A percentile compares a stretch with the other conserved stretches of the same genome.
Conservation (phyloP, 92 coral and sea anemone genomes). For the Phenganax stokvisi region DNA sequence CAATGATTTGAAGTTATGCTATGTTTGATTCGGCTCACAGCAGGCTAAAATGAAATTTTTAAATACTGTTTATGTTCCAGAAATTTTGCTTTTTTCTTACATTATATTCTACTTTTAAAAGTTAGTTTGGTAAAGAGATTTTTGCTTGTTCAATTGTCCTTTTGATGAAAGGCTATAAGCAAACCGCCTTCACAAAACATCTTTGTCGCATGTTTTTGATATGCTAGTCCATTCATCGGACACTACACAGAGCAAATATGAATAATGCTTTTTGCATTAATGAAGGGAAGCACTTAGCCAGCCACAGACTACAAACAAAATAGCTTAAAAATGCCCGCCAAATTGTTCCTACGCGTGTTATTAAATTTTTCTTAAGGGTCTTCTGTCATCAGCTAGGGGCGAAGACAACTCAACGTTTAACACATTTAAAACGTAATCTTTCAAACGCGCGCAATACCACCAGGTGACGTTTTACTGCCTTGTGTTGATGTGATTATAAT, state of each 20-base stretch:
- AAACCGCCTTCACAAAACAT: neutral
- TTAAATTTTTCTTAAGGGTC: neutral
- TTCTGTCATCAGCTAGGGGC: conserved; percentile 19
- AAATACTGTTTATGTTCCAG: neutral
- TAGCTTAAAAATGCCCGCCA: neutral
- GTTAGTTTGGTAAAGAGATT: neutral
- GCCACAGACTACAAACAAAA: neutral
- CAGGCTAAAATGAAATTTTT: neutral
- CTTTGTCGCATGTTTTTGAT: conserved; percentile 7
- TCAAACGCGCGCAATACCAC: neutral
- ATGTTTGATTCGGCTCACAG: neutral
- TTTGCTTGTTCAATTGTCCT: neutral
- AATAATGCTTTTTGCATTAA: conserved; percentile 10
- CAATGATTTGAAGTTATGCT: neutral
- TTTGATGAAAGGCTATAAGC: neutral
- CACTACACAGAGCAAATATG: neutral
- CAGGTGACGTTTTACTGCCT: conserved; percentile 9
- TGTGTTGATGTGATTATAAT: conserved; percentile 4
- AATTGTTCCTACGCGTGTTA: neutral
- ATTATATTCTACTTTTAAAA: neutral
- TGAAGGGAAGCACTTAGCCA: conserved; percentile 7
- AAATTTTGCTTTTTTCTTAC: too few species aligned
- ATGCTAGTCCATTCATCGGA: neutral
- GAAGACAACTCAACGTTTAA: conserved; percentile 23
- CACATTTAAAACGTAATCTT: conserved; percentile 25